Base-by-base conservation (phyloP, 2,113 vertebrate species). In the Hippoglossus stenolepis region DNA sequence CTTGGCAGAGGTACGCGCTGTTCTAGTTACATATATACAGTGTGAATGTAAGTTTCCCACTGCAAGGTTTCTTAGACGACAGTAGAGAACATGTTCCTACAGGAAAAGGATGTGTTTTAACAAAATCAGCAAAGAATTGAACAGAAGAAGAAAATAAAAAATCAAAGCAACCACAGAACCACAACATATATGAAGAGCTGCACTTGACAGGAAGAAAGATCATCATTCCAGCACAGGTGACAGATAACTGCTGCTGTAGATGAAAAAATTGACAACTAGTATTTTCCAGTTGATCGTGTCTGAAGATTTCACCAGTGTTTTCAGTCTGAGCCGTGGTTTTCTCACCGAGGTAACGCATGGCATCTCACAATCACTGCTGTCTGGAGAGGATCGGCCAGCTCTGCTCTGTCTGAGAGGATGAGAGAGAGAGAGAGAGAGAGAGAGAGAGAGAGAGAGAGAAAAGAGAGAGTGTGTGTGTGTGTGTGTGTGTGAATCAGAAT, bases 221-320 rank as follows among this genome's bases (percentile, higher is more conserved):
- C 45, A 5, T 7, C 18, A 67, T 89, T 77, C 82, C 77, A 82
- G 73, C 57, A 83, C 56, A 82, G 11, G 35, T 45, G 11, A 73
- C 28, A 56, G 24, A 73, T n/a, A 5, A 65, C 31, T 31, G 51
- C 47, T 20, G n/a, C 20, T 45, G 21, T 2, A 18, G 9, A 40
- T 23, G 1, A 66, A 35, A 24, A 73, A 47, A 62, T 1, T 1
- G 24, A 75, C 18, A 10, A 15, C 3, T 3, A 11, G 10, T 14
- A 61, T 8, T 84, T 82, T 88, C 82, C 72, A 68, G 83, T 83
- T 60, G 17, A 47, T 75, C 24, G 24, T 18, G 47, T 18, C 47
- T 51, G 14, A 51, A 63, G 56, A 58, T 9, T 2, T 20, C 3
- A 10, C 14, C 6, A 18, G 20, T 10, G 17, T 60, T 79, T 15